Evolutionary conservation across 2,888 invertebrate species (phyloP).

Genomic region (Noctua janthina): DNA sequence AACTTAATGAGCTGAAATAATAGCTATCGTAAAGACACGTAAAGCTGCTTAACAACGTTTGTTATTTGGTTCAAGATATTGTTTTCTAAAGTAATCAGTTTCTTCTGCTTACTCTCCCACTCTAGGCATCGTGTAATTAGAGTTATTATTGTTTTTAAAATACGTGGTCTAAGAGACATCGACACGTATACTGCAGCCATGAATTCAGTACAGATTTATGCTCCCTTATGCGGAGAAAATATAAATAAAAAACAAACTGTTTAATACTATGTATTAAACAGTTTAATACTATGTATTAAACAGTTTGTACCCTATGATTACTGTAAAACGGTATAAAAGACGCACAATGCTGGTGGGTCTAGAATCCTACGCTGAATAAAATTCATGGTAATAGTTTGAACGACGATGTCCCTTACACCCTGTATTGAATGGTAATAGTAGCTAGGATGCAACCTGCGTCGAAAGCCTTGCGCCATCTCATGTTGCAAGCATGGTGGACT

Average conservation of each 20-base stretch:
- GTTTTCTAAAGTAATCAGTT: not conserved
- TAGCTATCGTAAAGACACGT: not conserved
- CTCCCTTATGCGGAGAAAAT: not conserved
- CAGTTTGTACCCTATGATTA: no score
- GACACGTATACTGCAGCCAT: not conserved
- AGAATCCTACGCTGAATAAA: no score
- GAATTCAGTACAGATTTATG: not conserved
- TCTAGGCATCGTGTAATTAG: not conserved
- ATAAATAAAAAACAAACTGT: not conserved
- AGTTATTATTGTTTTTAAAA: not conserved
- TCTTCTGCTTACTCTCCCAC: not conserved
- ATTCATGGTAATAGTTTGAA: no score
- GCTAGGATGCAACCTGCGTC: no score
- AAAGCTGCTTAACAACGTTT: not conserved
- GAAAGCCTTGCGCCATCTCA: no score
- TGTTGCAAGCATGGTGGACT: no score
- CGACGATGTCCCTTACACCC: no score
- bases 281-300: no score
- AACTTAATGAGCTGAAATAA: constrained; percentile 4
- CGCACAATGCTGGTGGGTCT: not conserved
- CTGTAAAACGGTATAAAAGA: not conserved
- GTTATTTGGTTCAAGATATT: not conserved
- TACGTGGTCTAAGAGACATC: not conserved
- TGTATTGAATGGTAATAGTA: no score
- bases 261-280: no score